A percentile compares a stretch with the other conserved stretches of the same genome.
These are phyloP conservation scores for Pyxicephalus adspersus DNA, from an alignment of 2,113 vertebrate species.

Conservation along the genomic window DNA sequence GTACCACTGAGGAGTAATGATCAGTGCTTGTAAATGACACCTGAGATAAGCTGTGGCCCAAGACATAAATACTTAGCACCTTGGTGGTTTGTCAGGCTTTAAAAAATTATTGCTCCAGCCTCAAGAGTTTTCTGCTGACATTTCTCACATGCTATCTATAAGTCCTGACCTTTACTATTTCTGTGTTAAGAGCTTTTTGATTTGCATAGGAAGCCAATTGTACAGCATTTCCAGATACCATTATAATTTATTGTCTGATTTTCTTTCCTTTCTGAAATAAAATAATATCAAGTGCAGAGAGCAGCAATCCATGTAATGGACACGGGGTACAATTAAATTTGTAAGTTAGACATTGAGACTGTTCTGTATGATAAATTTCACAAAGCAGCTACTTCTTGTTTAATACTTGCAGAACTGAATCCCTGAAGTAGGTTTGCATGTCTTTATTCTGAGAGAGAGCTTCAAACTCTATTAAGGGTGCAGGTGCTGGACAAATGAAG, in stretches of 20 bases:
- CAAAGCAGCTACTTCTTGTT: background rate
- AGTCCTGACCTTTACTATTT: background rate
- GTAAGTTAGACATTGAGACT: background rate
- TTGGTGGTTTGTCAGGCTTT: slow-evolving; percentile 11
- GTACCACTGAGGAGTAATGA: background rate
- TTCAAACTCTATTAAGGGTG: too few relatives aligned
- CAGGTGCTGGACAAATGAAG: too few relatives aligned
- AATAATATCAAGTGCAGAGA: background rate
- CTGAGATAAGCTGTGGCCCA: background rate
- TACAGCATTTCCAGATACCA: background rate
- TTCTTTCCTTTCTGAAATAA: background rate
- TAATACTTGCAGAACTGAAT: background rate
- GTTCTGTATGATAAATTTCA: background rate
- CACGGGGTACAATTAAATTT: background rate
- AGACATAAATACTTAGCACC: slow-evolving; percentile 8
- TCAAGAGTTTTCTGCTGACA: background rate
- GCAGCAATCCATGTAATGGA: background rate
- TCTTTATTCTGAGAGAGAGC: background rate
- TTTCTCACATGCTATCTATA: background rate
- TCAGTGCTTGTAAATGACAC: slow-evolving; percentile 7
- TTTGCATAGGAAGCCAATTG: background rate
- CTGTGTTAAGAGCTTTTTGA: background rate
- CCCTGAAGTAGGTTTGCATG: too few relatives aligned
- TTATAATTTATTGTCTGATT: background rate
- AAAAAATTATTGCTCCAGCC: background rate